Base-by-base conservation (phyloP, 2,113 vertebrate species). In the Istiophorus platypterus region DNA sequence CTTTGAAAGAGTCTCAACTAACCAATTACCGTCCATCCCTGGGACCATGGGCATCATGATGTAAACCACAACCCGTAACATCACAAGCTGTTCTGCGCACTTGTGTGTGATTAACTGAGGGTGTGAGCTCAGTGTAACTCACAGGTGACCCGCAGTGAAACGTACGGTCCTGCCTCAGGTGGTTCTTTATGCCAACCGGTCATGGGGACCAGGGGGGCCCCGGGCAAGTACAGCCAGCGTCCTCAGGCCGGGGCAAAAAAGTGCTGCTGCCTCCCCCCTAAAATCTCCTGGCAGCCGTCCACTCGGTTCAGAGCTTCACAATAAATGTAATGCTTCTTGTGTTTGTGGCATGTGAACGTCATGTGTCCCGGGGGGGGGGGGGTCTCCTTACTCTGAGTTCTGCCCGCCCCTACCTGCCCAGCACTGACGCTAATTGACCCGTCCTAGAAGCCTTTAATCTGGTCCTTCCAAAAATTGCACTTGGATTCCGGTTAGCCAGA, bases 201-300 rank as follows among this genome's bases (percentile, higher is more conserved):
- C 65, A 63, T 11, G 39, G 27, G 13, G 45, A 64, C 79, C 83
- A 9, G 37, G 57, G 68, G 59, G 34, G 54, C 78, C 88, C 39
- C 20, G 29, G 77, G 85, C 77, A 69, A 85, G 78, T 26, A 64
- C 41, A 49, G 54, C 59, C 59, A 42, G 13, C 72, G 82, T 88
- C 88, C 78, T 65, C 29, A 42, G 69, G 78, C 84, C 7, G 49
- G 57, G 59, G 63, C 74, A 84, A 88, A 64, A 86, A 27, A 76
- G 64, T 45, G 49, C 56, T 13, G 29, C 71, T 54, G 59, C n/a
- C n/a, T 80, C 54, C 69, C 61, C 12, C 62, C 64, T 8, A 12
- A 81, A 70, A 81, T 34, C 73, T 74, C 68, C 52, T 81, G 45
- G 42, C 51, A 41, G 22, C n/a, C 2, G 29, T 34, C 31, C 27